Base-by-base conservation (phyloP, 2,888 invertebrate species). In the Callimorpha dominula region DNA sequence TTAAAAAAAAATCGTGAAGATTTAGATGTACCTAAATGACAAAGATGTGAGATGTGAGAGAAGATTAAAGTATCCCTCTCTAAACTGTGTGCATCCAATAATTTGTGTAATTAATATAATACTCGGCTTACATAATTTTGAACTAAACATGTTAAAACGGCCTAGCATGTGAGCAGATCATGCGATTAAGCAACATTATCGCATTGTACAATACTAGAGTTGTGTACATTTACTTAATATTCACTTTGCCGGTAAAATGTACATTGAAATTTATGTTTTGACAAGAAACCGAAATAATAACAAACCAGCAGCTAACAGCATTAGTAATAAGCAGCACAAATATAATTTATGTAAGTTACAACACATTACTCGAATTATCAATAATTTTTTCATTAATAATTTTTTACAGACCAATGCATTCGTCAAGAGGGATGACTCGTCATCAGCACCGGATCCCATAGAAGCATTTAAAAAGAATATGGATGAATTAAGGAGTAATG, bases 401-500 rank as follows among this genome's bases (percentile, higher is more conserved):
- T 60, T 4, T 50, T 71, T 73, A 65, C 85, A 91, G 92, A 77
- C 82, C 14, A 73, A 87, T 17, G 89, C 87, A 5, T 88, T 87
- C 42, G 88, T 88, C 12, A 90, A 85, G 71, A 82, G 91, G 71
- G 90, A 92, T 62, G 83, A 77, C 0, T 54, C 80, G 4, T 70
- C 79, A 42, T 20, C 50, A 8, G 76, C 83, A 67, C 81, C 86
- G 0, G 88, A 88, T 68, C 71, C 89, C 5, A 75, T 92, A 68
- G 88, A 87, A 0, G 80, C 88, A 0, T 82, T 94, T 68, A 90
- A 92, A 73, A 86, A 81, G 65, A 92, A 92, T 60, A 83, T 94
- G 80, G 91, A 94, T 11, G 86, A 89, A 60, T 88, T 95, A 75
- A 87, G 83, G 66, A 87, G 84, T 40, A 91, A 92, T 11, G 31